Base-by-base conservation (phyloP, 1,140 invertebrate genomes). In the Drosophila murphyi region DNA sequence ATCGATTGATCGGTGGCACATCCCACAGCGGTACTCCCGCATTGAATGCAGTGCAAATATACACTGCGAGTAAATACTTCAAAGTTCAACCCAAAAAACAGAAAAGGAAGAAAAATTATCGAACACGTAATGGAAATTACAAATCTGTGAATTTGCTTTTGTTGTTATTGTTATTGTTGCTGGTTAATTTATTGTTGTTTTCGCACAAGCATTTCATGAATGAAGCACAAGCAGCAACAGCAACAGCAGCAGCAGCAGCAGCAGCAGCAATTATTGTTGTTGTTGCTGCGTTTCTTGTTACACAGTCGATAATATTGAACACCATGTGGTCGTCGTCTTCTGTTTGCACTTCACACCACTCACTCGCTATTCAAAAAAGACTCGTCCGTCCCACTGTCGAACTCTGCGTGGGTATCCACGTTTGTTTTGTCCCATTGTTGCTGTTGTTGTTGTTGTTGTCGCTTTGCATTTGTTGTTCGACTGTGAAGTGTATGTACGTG, bases 401-500 rank as follows among this genome's bases (percentile, higher is more conserved):
- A 31, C 41, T 12, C 51, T 64, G 37, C 56, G 62, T 64, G 61
- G 45, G 35, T 72, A 61, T 55, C 55, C 72, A 76, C 72, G 41
- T 71, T 67, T 76, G 72, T 76, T 71, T 76, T 75, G 54, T 56
- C 48, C 45, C 56, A 50, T 41, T 31, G n/a, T 41, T 52, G 60
- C 54, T 50, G 47, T 61, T 67, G 48, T 45, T 51, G 54, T 52
- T 74, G 70, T 51, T 70, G 60, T 59, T 76, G 67, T 56, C 50
- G 67, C 67, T 75, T 75, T 75, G 72, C 72, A 75, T 75, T 75
- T 71, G 60, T 41, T 72, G 59, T 63, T 37, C 47, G 51, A 60
- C 48, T 74, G 51, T 80, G 35, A 59, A 78, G 85, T 60, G 20
- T 56, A 50, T 59, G 64, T 89, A 88, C 85, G 83, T 88, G 83